phyloP scores from a whole-genome alignment of 2,113 vertebrate genomes.

The Lynx canadensis region DNA sequence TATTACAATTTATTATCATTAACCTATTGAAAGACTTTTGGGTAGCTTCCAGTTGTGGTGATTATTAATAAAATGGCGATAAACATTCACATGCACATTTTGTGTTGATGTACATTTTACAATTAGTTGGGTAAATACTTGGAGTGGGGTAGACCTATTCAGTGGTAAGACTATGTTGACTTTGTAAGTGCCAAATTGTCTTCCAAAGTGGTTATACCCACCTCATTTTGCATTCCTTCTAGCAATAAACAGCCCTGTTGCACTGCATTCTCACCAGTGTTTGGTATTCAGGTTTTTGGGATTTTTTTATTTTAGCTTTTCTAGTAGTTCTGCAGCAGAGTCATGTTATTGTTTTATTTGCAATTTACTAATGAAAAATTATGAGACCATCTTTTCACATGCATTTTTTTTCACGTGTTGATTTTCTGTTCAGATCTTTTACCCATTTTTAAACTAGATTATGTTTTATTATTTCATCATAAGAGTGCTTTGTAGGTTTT shows the following conservation, averaged over 20 bases:
- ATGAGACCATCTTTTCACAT: background rate
- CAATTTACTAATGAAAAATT: background rate
- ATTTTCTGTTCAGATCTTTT: background rate
- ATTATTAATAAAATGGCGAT: background rate
- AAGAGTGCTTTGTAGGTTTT: background rate
- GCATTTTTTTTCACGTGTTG: background rate
- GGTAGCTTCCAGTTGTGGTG: background rate
- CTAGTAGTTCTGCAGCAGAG: background rate
- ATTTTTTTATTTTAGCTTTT: background rate
- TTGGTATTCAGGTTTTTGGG: background rate
- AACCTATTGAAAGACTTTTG: background rate
- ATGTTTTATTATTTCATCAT: background rate
- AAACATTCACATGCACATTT: background rate
- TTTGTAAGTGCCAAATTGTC: background rate
- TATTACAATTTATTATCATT: background rate
- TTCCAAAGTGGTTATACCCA: background rate
- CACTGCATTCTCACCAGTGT: no score
- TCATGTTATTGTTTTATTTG: background rate
- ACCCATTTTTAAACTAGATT: background rate
- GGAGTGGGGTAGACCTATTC: background rate
- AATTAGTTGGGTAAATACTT: background rate
- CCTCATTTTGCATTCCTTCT: background rate
- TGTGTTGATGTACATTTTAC: background rate
- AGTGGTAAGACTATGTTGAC: background rate
- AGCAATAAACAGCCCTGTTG: background rate